These are phyloP conservation scores for Eristalis intricaria DNA, from an alignment of 2,888 invertebrate species.

Conservation along the genomic window DNA sequence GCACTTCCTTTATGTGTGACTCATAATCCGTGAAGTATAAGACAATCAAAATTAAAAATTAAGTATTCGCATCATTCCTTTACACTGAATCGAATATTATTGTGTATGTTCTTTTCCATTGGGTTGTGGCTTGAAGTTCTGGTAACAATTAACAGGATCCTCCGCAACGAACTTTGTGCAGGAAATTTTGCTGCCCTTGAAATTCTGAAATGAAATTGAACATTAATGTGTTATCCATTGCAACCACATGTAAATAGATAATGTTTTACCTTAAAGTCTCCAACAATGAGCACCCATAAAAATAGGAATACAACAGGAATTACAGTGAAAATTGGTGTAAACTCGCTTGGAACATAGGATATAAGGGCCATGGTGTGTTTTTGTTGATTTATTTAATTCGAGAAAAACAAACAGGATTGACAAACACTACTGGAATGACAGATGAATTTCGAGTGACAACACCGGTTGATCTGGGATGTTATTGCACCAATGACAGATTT, in stretches of 20 bases:
- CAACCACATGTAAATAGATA: slow-evolving; percentile 73
- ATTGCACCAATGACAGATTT: neutral
- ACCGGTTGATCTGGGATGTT: neutral
- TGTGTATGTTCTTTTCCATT: slow-evolving; percentile 34
- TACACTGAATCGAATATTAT: neutral
- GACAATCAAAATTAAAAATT: neutral
- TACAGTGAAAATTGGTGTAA: slow-evolving; percentile 75
- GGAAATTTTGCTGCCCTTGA: slow-evolving; percentile 74
- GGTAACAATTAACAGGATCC: slow-evolving; percentile 79
- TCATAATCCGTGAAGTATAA: neutral
- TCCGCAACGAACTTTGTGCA: slow-evolving; percentile 75
- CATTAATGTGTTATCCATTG: neutral
- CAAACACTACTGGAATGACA: neutral
- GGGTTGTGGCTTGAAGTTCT: slow-evolving; percentile 72
- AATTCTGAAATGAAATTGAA: slow-evolving; percentile 75
- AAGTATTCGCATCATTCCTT: neutral
- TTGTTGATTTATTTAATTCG: neutral
- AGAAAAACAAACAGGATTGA: neutral
- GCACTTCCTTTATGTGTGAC: neutral
- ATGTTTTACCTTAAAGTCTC: slow-evolving; percentile 75
- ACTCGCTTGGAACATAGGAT: slow-evolving; percentile 64
- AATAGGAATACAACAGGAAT: slow-evolving; percentile 78
- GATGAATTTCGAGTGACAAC: neutral
- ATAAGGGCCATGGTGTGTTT: slow-evolving; percentile 30
- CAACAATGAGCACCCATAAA: slow-evolving; percentile 77